Evolutionary conservation across 2,797 vertebrate genomes (phyloP).

Genomic region (Benthosema pterotum): DNA sequence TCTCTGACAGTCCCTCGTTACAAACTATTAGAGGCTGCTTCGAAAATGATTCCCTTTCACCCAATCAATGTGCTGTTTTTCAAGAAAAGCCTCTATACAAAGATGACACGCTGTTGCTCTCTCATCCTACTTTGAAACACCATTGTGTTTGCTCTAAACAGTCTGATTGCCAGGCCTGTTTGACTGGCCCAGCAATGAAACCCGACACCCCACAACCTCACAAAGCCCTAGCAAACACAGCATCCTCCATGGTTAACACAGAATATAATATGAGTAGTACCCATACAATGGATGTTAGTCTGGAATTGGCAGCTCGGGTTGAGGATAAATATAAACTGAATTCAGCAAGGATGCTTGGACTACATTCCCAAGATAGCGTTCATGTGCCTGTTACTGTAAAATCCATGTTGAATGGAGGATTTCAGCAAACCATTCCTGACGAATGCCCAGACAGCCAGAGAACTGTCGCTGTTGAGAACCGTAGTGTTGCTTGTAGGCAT

Average conservation of each 20-base stretch:
- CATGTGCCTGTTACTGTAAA: slow-evolving; percentile 7
- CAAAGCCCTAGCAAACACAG: slow-evolving; percentile 13
- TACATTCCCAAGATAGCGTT: slow-evolving; percentile 14
- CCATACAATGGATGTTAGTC: background rate
- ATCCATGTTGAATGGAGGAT: slow-evolving; percentile 9
- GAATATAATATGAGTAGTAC: slow-evolving; percentile 6
- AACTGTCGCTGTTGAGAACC: background rate
- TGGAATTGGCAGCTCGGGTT: slow-evolving; percentile 9
- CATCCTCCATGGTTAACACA: background rate
- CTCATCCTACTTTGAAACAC: slow-evolving; percentile 2
- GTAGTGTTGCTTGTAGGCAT: background rate
- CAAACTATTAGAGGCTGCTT: slow-evolving; percentile 17
- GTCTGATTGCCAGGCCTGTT: slow-evolving; percentile 8
- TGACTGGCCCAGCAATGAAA: background rate
- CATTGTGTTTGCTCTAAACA: slow-evolving; percentile 13
- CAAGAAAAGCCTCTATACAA: slow-evolving; percentile 12
- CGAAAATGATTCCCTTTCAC: slow-evolving; percentile 11
- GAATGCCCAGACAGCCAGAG: slow-evolving; percentile 10
- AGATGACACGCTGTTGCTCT: slow-evolving; percentile 14
- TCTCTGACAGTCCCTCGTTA: background rate
- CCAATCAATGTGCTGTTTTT: slow-evolving; percentile 3
- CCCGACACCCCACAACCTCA: slow-evolving; percentile 13
- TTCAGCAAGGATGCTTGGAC: background rate
- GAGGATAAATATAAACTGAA: slow-evolving; percentile 23
- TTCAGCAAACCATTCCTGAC: slow-evolving; percentile 5